A percentile compares a stretch with the other conserved stretches of the same genome.
These are phyloP conservation scores for Capreolus pygargus DNA, from an alignment of 2,113 vertebrate species.

Conservation along the genomic window DNA sequence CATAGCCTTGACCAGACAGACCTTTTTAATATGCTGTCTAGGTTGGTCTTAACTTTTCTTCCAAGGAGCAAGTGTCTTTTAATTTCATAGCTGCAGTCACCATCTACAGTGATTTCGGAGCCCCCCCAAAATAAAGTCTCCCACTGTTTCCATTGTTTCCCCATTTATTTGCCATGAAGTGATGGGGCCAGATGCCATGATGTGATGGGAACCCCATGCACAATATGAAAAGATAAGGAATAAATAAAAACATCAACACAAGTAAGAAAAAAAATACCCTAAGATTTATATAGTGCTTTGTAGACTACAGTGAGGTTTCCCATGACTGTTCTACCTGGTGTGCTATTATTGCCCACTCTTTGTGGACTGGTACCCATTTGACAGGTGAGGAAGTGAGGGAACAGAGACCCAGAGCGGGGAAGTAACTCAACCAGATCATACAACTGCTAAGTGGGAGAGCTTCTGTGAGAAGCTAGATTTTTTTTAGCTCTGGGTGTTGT, in stretches of 20 bases:
- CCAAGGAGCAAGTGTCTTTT: too few relatives aligned
- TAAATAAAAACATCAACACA: not conserved
- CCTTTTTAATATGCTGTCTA: too few relatives aligned
- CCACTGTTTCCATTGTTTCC: too few relatives aligned
- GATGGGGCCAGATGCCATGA: too few relatives aligned
- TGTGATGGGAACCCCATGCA: too few relatives aligned
- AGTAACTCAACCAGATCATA: not conserved
- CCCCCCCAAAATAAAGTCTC: too few relatives aligned
- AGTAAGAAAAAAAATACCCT: not conserved
- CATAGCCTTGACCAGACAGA: too few relatives aligned
- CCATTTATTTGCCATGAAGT: too few relatives aligned
- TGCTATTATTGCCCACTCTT: not conserved
- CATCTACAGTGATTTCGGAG: too few relatives aligned
- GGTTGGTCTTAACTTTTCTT: too few relatives aligned
- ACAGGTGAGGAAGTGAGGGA: not conserved
- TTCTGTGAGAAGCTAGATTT: not conserved
- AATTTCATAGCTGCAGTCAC: too few relatives aligned
- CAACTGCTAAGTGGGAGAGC: not conserved
- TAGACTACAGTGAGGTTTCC: not conserved
- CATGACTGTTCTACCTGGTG: not conserved
- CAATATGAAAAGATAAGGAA: not conserved
- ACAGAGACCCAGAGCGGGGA: not conserved
- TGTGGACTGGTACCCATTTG: not conserved
- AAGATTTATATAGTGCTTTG: not conserved
- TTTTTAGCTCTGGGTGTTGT: not conserved